These are phyloP conservation scores for Ceryle rudis DNA, from an alignment of 2,797 vertebrate genomes.

Conservation along the genomic window DNA sequence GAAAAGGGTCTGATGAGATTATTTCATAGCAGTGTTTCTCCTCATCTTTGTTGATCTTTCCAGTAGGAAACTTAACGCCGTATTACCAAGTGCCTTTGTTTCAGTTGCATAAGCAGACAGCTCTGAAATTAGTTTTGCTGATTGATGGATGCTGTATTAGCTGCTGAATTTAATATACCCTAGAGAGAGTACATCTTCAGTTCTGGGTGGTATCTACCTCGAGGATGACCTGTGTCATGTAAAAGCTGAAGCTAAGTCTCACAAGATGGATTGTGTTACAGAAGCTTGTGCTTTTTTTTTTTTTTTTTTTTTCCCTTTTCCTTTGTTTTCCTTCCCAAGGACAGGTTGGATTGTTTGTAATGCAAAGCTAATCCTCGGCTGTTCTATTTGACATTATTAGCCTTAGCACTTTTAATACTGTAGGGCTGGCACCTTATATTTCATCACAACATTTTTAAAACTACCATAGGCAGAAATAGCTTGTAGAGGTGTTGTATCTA, in stretches of 20 bases:
- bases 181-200: neutral
- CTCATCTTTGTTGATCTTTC: neutral
- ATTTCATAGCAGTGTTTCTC: neutral
- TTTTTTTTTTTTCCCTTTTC: neutral
- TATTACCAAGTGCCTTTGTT: neutral
- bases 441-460: neutral
- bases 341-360: neutral
- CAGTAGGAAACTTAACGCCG: neutral
- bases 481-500: neutral
- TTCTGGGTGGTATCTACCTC: neutral
- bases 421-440: constrained; percentile 21
- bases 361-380: neutral
- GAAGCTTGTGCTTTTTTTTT: neutral
- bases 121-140: neutral
- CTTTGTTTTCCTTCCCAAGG: neutral
- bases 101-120: neutral
- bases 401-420: neutral
- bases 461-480: neutral
- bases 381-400: neutral
- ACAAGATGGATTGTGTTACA: neutral
- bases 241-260: neutral
- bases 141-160: neutral
- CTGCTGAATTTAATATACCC: neutral
- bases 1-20: neutral
- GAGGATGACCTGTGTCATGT: neutral